These are phyloP conservation scores for Clarias magur DNA, from an alignment of 2,113 vertebrate species.

Conservation along the genomic window DNA sequence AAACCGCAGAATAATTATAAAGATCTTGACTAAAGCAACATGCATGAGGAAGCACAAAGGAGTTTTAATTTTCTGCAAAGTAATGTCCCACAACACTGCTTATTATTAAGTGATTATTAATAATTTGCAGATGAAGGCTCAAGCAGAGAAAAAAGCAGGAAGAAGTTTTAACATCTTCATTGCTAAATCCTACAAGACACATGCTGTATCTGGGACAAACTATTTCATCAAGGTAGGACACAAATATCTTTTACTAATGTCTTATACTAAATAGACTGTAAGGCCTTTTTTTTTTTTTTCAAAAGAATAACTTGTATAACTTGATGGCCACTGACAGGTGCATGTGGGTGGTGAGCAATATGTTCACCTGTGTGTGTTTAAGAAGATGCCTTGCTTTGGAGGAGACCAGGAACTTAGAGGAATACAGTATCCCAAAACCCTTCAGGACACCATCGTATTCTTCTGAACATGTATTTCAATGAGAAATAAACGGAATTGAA, in stretches of 20 bases:
- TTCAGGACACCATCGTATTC: slow-evolving; percentile 69
- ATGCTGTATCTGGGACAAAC: slow-evolving; percentile 76
- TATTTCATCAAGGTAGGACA: slow-evolving; percentile 82
- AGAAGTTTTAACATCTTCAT: slow-evolving; percentile 54
- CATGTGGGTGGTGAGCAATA: slow-evolving; percentile 66
- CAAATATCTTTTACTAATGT: too few relatives aligned
- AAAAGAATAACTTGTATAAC: too few relatives aligned
- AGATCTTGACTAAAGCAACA: too few relatives aligned
- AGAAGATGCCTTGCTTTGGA: slow-evolving; percentile 61
- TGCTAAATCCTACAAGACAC: slow-evolving; percentile 65
- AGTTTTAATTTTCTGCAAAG: too few relatives aligned
- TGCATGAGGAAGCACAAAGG: too few relatives aligned
- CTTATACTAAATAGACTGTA: too few relatives aligned
- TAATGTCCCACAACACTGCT: too few relatives aligned
- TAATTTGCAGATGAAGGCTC: slow-evolving; percentile 59
- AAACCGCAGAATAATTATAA: too few relatives aligned
- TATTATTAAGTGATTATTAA: not conserved
- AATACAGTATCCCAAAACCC: slow-evolving; percentile 69
- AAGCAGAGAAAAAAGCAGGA: slow-evolving; percentile 64
- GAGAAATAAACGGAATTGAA: not conserved
- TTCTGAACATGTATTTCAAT: slow-evolving; percentile 64
- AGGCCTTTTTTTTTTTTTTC: not conserved
- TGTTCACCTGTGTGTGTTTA: slow-evolving; percentile 72
- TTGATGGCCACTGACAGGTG: slow-evolving; percentile 66
- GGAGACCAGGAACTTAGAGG: slow-evolving; percentile 53